Conservation (phyloP, 2,113 vertebrate species). For the Glaucidium brasilianum region DNA sequence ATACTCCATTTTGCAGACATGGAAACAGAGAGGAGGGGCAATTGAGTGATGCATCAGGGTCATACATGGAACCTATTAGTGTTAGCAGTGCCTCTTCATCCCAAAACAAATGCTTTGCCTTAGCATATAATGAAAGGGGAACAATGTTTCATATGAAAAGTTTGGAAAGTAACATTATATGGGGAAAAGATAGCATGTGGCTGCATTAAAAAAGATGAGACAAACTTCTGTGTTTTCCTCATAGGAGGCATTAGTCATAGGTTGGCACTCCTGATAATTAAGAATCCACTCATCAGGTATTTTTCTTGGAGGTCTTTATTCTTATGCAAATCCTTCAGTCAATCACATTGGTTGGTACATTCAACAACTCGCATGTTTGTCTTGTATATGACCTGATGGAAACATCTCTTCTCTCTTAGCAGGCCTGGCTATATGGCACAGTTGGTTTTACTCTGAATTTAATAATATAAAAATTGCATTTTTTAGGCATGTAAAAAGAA, state of each 20-base stretch:
- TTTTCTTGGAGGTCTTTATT: slow-evolving; percentile 17
- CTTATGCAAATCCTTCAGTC: slow-evolving; percentile 6
- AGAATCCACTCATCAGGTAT: not conserved
- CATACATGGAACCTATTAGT: not conserved
- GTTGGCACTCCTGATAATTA: slow-evolving; percentile 30
- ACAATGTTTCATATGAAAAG: not conserved
- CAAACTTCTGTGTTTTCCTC: not conserved
- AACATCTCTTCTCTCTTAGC: not conserved
- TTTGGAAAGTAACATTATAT: not conserved
- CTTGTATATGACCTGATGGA: not conserved
- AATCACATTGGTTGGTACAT: not conserved
- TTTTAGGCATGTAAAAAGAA: not conserved
- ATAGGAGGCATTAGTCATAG: not conserved
- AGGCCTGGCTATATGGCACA: not conserved
- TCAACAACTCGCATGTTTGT: not conserved
- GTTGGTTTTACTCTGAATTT: not conserved
- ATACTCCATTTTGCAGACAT: not conserved
- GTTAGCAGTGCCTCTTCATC: not conserved
- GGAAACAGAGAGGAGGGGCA: not conserved
- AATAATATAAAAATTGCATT: not conserved
- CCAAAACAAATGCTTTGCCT: not conserved
- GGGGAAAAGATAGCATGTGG: not conserved
- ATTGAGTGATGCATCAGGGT: not conserved
- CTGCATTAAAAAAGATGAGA: not conserved
- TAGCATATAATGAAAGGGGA: not conserved